These are phyloP conservation scores for Siderastrea radians DNA, from an alignment of 92 coral and sea anemone genomes.

Conservation along the genomic window DNA sequence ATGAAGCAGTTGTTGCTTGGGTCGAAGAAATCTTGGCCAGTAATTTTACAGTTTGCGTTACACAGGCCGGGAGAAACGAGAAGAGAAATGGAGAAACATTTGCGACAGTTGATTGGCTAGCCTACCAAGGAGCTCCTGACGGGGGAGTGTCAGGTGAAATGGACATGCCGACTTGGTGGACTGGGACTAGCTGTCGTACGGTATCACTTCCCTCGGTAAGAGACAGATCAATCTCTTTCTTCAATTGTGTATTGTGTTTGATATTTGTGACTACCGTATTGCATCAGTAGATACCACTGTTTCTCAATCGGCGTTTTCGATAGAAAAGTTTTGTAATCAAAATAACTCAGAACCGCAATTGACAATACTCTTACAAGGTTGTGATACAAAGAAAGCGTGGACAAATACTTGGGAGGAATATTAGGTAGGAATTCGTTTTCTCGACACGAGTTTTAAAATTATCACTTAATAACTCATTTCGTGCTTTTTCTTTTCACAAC, in stretches of 20 bases:
- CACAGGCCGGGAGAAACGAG: slow-evolving; percentile 74
- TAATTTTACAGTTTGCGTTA: slow-evolving; percentile 72
- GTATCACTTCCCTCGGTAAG: slow-evolving; percentile 66
- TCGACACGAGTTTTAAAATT: neutral
- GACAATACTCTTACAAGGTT: too few relatives aligned
- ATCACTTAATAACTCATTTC: too few relatives aligned
- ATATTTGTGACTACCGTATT: too few relatives aligned
- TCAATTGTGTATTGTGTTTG: too few relatives aligned
- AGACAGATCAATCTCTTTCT: neutral
- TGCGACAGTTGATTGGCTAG: slow-evolving; percentile 68
- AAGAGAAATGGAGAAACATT: slow-evolving; percentile 22
- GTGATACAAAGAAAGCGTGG: too few relatives aligned
- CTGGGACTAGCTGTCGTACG: slow-evolving; percentile 72
- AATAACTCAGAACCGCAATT: too few relatives aligned
- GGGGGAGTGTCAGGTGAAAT: slow-evolving; percentile 77
- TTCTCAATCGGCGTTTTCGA: too few relatives aligned
- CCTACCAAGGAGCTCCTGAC: slow-evolving; percentile 76
- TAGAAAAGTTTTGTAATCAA: too few relatives aligned
- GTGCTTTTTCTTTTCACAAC: neutral
- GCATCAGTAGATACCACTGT: too few relatives aligned
- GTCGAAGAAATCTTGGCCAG: slow-evolving; percentile 65
- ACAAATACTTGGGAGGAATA: too few relatives aligned
- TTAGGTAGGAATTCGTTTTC: neutral
- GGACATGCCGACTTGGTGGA: slow-evolving; percentile 79
- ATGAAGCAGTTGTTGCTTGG: slow-evolving; percentile 78